Evolutionary conservation across 2,797 vertebrate genomes (phyloP).

Genomic region (Eulemur albifrons): DNA sequence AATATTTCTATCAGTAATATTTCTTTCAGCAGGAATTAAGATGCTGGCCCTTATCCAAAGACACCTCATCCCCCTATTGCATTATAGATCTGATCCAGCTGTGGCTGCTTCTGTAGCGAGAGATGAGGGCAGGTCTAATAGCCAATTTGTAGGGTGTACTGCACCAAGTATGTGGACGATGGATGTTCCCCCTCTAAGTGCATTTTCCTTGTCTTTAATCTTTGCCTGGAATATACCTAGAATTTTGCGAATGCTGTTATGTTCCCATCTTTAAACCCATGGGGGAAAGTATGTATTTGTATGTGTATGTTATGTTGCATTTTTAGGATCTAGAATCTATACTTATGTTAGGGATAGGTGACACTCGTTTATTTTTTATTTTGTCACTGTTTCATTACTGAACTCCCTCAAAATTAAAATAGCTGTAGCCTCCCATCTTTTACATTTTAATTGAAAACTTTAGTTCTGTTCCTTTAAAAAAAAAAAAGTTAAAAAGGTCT

Average conservation of each 20-base stretch:
- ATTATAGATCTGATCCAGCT: constrained; percentile 64
- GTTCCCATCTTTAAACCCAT: not conserved
- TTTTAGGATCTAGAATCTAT: constrained; percentile 27
- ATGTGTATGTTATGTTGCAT: not conserved
- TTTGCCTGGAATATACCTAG: constrained; percentile 26
- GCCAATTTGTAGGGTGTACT: constrained; percentile 39
- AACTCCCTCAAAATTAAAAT: constrained; percentile 11
- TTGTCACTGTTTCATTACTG: constrained; percentile 4
- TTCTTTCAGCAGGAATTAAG: constrained; percentile 73
- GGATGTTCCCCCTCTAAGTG: not conserved
- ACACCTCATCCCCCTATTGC: constrained; percentile 68
- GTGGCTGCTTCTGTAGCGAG: constrained; percentile 18
- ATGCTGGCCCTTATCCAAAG: constrained; percentile 67
- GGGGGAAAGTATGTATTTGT: not conserved
- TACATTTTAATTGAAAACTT: constrained; percentile 19
- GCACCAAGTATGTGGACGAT: not conserved
- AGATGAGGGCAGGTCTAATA: constrained; percentile 51
- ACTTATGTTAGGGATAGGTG: not conserved
- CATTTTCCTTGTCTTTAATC: constrained; percentile 45
- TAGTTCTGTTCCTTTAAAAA: not conserved
- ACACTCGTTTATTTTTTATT: constrained; percentile 20
- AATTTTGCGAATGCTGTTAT: not conserved
- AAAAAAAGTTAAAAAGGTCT: not conserved
- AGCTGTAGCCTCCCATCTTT: not conserved
- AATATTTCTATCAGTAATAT: constrained; percentile 68